Conservation (phyloP, 2,888 invertebrate genomes). For the Lutraria lutraria region DNA sequence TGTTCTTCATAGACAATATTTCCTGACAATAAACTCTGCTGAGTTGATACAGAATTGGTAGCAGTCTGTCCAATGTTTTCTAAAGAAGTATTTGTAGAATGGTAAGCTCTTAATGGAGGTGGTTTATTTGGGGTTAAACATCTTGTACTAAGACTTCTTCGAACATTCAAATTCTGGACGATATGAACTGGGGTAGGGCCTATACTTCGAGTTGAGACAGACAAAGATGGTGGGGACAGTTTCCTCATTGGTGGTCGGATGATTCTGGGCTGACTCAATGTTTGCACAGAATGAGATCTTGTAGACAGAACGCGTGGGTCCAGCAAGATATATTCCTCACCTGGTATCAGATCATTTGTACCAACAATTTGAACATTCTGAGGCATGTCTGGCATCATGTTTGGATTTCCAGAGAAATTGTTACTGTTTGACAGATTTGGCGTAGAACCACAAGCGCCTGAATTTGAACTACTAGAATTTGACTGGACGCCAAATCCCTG, state of each 20-base stretch:
- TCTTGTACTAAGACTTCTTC: background rate
- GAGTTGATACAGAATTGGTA: background rate
- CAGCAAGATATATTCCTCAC: slow-evolving; percentile 45
- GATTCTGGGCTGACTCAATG: background rate
- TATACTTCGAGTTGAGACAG: background rate
- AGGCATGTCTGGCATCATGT: background rate
- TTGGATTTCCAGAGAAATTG: background rate
- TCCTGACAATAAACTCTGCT: slow-evolving; percentile 2
- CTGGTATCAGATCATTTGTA: slow-evolving; percentile 39
- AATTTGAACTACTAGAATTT: slow-evolving; percentile 31
- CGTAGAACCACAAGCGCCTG: slow-evolving; percentile 9
- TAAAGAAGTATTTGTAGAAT: background rate
- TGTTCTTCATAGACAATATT: background rate
- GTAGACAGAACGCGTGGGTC: slow-evolving; percentile 24
- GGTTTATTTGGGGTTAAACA: background rate
- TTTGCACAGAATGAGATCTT: background rate
- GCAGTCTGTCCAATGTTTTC: background rate
- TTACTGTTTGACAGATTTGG: background rate
- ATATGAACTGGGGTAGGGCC: slow-evolving; percentile 37
- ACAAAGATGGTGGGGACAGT: background rate
- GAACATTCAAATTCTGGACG: slow-evolving; percentile 28
- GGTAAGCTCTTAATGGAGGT: background rate
- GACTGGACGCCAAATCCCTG: slow-evolving; percentile 21
- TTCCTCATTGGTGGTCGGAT: background rate
- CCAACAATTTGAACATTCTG: slow-evolving; percentile 49